Base-by-base conservation (phyloP, 2,113 vertebrate genomes). In the Marmota flaviventris region DNA sequence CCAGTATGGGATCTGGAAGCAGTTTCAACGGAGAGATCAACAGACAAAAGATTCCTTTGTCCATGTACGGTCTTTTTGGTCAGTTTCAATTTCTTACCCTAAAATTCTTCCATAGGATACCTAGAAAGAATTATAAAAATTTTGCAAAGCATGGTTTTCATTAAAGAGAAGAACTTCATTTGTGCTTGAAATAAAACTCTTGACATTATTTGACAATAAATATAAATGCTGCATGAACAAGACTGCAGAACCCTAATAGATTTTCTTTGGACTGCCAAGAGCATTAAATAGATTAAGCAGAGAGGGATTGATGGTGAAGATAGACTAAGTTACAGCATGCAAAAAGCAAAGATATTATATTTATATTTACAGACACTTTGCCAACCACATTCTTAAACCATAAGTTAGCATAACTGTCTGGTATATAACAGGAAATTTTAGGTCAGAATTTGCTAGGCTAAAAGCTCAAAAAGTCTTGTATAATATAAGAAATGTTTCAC, bases 141-240 rank as follows among this genome's bases (percentile, higher is more conserved):
- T 82, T 77, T 24, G 8, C 10, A 73, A 25, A 53, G 9, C 13
- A 81, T 76, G 12, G 0, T 13, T 69, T 48, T 76, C 22, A 39
- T n/a, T 65, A 77, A 84, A 88, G 78, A 81, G 45, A 8, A 84
- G 0, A 3, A 37, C 42, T 39, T 48, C 1, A 56, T 42, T 84
- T 72, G 17, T 24, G n/a, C 14, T 95, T 95, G 7, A 93, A 93
- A 96, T 85, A 96, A 90, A 90, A 63, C 24, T 27, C 2, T 12
- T 63, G 45, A 39, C 4, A 27, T 70, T 37, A 32, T 53, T 48
- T 85, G 29, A 65, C 6, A 42, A 17, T 87, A 84, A 84, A 20
- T 12, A 5, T 51, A 70, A 83, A 70, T 0, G 32, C 7, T n/a
- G 0, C 8, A 32, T 48, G 29, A 48, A 29, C 5, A 65, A 56